A percentile compares a stretch with the other conserved stretches of the same genome.
Conservation (phyloP, 2,797 vertebrate genomes). For the Holocentrus rufus region DNA sequence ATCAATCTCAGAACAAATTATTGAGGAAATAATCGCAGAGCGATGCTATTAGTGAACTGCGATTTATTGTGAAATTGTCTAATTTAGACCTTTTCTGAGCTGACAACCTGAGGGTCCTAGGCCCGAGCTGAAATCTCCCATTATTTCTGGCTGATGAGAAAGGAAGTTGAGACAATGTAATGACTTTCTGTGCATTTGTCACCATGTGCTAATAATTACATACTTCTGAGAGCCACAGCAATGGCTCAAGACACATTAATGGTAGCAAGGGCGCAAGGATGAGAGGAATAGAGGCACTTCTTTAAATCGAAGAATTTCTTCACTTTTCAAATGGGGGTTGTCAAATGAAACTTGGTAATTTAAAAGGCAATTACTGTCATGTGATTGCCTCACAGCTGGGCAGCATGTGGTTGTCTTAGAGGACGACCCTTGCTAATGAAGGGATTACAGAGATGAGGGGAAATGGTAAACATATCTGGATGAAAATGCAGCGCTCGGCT, state of each 20-base stretch:
- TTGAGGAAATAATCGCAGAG: neutral
- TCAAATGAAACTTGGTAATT: constrained; percentile 37
- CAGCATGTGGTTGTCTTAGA: constrained; percentile 1
- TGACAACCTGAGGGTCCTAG: neutral
- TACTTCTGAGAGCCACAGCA: neutral
- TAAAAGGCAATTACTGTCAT: constrained; percentile 35
- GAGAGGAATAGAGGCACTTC: constrained; percentile 9
- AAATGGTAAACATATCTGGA: constrained; percentile 14
- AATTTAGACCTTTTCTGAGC: constrained; percentile 22
- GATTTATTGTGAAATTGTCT: constrained; percentile 1
- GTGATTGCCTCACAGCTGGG: constrained; percentile 22
- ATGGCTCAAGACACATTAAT: constrained; percentile 33
- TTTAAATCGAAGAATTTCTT: constrained; percentile 22
- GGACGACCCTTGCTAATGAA: constrained; percentile 13
- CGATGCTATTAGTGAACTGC: neutral
- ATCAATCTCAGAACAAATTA: neutral
- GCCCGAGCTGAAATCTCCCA: neutral
- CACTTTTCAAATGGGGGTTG: constrained; percentile 35
- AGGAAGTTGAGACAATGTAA: constrained; percentile 6
- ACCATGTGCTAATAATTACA: constrained; percentile 35
- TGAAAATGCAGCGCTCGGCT: neutral
- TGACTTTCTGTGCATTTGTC: constrained; percentile 29
- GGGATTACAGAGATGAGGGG: constrained; percentile 14
- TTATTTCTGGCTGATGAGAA: constrained; percentile 2
- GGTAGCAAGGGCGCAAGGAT: constrained; percentile 21